These are phyloP conservation scores for Epirrhoe alternata DNA, from an alignment of 2,888 invertebrate species.

Conservation along the genomic window DNA sequence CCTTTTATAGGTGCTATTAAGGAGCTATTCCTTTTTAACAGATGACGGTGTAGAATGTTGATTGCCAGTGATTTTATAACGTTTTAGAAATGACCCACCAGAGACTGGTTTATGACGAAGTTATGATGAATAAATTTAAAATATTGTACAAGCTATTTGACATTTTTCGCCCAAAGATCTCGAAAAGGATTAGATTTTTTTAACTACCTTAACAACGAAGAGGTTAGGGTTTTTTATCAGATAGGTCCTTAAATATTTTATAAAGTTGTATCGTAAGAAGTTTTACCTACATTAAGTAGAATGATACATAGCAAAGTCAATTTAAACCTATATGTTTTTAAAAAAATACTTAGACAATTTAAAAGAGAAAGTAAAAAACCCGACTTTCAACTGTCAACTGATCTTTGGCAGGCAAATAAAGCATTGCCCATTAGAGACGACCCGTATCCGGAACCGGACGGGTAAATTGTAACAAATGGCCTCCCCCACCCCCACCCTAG, in stretches of 20 bases:
- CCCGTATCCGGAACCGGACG: constrained; percentile 58
- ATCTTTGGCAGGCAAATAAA: constrained; percentile 63
- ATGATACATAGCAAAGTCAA: too few relatives aligned
- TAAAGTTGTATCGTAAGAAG: too few relatives aligned
- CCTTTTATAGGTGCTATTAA: constrained; percentile 48
- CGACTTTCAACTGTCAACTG: constrained; percentile 41
- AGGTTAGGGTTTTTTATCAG: too few relatives aligned
- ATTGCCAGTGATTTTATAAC: constrained; percentile 31
- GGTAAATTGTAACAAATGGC: constrained; percentile 65
- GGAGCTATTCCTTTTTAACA: constrained; percentile 30
- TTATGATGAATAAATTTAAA: not conserved
- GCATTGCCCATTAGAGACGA: constrained; percentile 60
- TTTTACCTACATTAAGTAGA: too few relatives aligned
- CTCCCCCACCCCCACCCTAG: constrained; percentile 40
- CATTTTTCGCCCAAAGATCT: not conserved
- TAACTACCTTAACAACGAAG: not conserved
- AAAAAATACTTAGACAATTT: constrained; percentile 2
- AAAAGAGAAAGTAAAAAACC: constrained; percentile 27
- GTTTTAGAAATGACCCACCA: constrained; percentile 22
- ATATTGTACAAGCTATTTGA: not conserved
- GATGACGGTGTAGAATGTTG: constrained; percentile 31
- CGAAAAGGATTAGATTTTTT: not conserved
- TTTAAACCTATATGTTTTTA: too few relatives aligned
- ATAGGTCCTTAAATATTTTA: too few relatives aligned
- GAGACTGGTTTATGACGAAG: constrained; percentile 4